Percentiles rank a stretch among this genome's conserved stretches.
Conservation (phyloP, 2,113 vertebrate genomes). For the Sphyrna mokarran region DNA sequence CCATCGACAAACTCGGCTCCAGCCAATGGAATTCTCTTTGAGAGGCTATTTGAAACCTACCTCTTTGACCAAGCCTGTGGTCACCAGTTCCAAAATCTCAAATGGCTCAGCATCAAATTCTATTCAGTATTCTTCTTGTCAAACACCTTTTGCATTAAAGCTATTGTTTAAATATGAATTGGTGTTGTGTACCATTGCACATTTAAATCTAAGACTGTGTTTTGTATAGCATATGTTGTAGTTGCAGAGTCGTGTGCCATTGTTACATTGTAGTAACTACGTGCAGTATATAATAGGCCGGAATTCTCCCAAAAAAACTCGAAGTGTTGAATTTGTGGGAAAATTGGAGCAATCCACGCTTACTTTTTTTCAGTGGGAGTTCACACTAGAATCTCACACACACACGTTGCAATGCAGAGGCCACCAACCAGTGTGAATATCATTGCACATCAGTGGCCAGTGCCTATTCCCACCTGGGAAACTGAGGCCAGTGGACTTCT, state of each 20-base stretch:
- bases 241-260: background rate
- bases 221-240: background rate
- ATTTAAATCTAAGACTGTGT: background rate
- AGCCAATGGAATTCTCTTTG: background rate
- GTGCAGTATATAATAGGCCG: too few relatives aligned
- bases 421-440: too few relatives aligned
- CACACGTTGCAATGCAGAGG: too few relatives aligned
- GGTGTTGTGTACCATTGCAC: background rate
- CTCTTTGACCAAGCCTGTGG: background rate
- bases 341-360: too few relatives aligned
- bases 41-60: background rate
- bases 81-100: background rate
- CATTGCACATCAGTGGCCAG: too few relatives aligned
- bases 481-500: too few relatives aligned
- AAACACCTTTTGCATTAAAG: background rate
- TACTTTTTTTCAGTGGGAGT: too few relatives aligned
- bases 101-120: background rate
- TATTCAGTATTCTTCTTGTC: background rate
- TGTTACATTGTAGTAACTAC: background rate
- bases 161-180: background rate
- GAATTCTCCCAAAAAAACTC: too few relatives aligned
- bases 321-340: too few relatives aligned
- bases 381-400: too few relatives aligned
- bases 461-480: too few relatives aligned
- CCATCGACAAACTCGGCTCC: background rate